A percentile compares a stretch with the other conserved stretches of the same genome.
These are phyloP conservation scores for Mythimna albipuncta DNA, from an alignment of 2,888 invertebrate species.

Conservation along the genomic window DNA sequence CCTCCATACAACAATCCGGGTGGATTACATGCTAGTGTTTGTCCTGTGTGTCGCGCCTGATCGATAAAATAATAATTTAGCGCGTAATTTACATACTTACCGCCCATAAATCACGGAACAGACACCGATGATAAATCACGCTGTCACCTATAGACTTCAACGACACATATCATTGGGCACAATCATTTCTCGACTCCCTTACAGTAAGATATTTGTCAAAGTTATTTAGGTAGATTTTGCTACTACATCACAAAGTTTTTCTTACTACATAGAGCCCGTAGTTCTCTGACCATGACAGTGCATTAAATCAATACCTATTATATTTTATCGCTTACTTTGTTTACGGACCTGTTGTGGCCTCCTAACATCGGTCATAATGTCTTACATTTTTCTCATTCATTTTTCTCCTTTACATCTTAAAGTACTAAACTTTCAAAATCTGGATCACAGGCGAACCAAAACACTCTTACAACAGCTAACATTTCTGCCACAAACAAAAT, in stretches of 20 bases:
- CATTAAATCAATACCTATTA: not conserved
- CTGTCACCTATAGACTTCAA: constrained; percentile 15
- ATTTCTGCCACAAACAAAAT: constrained; percentile 4
- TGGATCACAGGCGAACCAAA: not conserved
- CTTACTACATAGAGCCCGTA: not conserved
- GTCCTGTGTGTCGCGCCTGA: constrained; percentile 74
- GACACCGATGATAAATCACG: constrained; percentile 40
- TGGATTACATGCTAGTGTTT: constrained; percentile 85
- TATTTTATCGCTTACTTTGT: not conserved
- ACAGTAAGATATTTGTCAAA: constrained; percentile 14
- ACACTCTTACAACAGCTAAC: not conserved
- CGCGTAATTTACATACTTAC: constrained; percentile 65
- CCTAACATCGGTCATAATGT: not conserved
- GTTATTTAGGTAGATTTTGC: constrained; percentile 11
- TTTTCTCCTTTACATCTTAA: too few species aligned
- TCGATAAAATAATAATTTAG: constrained; percentile 75
- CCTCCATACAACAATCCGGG: constrained; percentile 86
- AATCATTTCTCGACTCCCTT: constrained; percentile 12
- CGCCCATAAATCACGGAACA: constrained; percentile 50
- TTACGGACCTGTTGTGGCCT: not conserved
- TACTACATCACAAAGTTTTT: not conserved
- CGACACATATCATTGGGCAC: constrained; percentile 20
- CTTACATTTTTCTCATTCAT: too few species aligned
- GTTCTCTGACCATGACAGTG: not conserved
- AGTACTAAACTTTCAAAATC: not conserved